phyloP scores from a whole-genome alignment of 2,113 vertebrate genomes.

The Lophius piscatorius region DNA sequence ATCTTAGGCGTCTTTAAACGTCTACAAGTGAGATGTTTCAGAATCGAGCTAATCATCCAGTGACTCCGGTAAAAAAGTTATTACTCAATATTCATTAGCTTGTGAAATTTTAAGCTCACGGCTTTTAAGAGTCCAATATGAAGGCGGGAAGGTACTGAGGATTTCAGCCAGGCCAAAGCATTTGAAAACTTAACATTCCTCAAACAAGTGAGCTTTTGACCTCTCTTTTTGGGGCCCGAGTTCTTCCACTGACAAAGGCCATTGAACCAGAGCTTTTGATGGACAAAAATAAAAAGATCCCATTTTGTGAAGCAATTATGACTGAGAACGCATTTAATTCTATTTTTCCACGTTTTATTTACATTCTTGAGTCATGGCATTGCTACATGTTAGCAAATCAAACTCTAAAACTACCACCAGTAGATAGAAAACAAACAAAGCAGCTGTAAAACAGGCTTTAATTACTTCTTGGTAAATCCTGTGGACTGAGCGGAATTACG shows the following conservation, averaged over 20 bases:
- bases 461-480: conserved; percentile 10
- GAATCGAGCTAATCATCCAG: no score
- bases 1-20: background rate
- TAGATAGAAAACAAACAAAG: conserved; percentile 56
- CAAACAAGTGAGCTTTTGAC: conserved; percentile 51
- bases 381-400: conserved; percentile 75
- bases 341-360: conserved; percentile 81
- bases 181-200: background rate
- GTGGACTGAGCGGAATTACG: conserved; percentile 10
- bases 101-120: background rate
- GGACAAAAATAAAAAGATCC: background rate
- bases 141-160: background rate
- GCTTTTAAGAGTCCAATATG: background rate
- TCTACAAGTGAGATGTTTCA: background rate
- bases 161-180: background rate
- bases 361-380: conserved; percentile 78
- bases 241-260: background rate
- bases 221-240: conserved; percentile 4
- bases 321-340: conserved; percentile 6
- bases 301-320: conserved; percentile 5
- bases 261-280: conserved; percentile 12
- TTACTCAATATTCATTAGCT: no score
- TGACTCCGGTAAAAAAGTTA: no score
- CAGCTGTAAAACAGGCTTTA: background rate
- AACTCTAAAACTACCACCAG: conserved; percentile 76